Conservation (phyloP, 2,113 vertebrate species). For the Thalassarche chlororhynchos region DNA sequence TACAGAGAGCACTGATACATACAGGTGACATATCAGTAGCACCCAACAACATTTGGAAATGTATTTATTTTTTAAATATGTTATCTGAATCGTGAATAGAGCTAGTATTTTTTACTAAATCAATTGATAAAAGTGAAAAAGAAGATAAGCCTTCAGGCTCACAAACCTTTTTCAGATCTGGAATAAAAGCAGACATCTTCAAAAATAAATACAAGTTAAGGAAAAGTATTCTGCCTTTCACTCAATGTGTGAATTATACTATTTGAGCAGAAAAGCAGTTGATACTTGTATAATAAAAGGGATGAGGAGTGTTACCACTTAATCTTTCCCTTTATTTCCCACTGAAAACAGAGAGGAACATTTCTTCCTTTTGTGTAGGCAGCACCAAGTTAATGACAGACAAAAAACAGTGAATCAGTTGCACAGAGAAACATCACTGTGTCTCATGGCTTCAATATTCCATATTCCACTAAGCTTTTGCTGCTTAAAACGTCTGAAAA, state of each 20-base stretch:
- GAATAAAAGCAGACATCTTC: not conserved
- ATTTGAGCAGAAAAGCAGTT: not conserved
- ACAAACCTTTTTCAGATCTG: not conserved
- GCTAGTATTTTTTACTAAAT: not conserved
- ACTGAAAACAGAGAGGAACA: not conserved
- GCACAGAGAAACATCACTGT: not conserved
- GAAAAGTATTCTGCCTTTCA: not conserved
- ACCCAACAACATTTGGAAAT: not conserved
- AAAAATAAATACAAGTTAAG: not conserved
- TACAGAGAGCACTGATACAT: not conserved
- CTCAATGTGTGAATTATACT: not conserved
- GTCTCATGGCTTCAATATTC: not conserved
- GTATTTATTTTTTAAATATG: not conserved
- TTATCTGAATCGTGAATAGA: not conserved
- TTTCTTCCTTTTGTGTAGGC: not conserved
- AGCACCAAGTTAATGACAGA: not conserved
- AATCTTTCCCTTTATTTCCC: not conserved
- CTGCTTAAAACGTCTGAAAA: not conserved
- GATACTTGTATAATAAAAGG: not conserved
- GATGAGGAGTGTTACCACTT: not conserved
- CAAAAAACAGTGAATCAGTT: not conserved
- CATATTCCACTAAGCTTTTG: not conserved
- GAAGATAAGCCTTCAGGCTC: not conserved
- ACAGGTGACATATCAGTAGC: not conserved
- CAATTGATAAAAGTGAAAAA: not conserved